Evolutionary conservation across 2,113 vertebrate genomes (phyloP).

Genomic region (Xiphophorus couchianus): DNA sequence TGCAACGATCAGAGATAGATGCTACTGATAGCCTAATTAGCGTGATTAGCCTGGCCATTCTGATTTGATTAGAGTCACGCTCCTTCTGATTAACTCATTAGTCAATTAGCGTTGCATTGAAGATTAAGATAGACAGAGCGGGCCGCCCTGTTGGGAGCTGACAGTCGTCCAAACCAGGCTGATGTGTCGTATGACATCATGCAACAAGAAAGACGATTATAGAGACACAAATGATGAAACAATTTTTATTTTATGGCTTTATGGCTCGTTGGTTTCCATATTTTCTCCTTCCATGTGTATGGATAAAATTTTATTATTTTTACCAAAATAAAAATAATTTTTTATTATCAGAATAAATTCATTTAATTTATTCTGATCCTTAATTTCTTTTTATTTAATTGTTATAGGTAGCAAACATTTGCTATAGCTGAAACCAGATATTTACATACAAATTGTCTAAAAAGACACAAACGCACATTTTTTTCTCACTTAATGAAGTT

Average conservation of each 20-base stretch:
- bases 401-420: not conserved
- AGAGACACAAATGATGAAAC: not conserved
- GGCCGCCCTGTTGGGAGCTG: not conserved
- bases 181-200: not conserved
- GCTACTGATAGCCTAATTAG: slow-evolving; percentile 45
- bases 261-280: not conserved
- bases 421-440: too few species aligned
- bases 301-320: not conserved
- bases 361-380: slow-evolving; percentile 4
- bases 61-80: slow-evolving; percentile 57
- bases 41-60: slow-evolving; percentile 36
- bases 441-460: too few species aligned
- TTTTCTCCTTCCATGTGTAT: not conserved
- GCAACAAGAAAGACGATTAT: not conserved
- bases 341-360: too few species aligned
- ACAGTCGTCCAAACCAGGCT: not conserved
- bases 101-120: slow-evolving; percentile 44
- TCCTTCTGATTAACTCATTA: slow-evolving; percentile 54
- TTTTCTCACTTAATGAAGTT: too few species aligned
- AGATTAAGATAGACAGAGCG: slow-evolving; percentile 28
- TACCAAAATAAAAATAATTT: not conserved
- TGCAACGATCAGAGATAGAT: slow-evolving; percentile 18
- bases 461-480: too few species aligned
- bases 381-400: slow-evolving; percentile 20
- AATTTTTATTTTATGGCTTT: not conserved